Conservation (phyloP, 2,888 invertebrate genomes). For the Antheraea assamensis region DNA sequence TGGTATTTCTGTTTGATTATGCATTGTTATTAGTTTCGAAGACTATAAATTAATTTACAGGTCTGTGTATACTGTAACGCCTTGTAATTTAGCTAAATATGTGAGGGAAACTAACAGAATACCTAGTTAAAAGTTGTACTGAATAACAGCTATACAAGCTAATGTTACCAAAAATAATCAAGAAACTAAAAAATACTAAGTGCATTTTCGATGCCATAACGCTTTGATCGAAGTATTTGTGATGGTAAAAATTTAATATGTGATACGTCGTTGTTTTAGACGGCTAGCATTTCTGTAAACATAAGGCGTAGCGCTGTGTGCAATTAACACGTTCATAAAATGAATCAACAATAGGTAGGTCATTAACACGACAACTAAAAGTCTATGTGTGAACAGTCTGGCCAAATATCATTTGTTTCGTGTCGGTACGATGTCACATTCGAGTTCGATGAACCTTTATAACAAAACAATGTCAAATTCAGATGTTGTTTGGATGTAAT, state of each 20-base stretch:
- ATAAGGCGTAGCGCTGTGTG: background rate
- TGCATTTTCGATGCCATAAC: background rate
- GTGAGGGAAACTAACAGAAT: background rate
- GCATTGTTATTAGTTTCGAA: no score
- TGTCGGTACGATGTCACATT: background rate
- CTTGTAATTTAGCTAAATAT: background rate
- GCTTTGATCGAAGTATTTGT: background rate
- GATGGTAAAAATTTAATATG: background rate
- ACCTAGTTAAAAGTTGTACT: background rate
- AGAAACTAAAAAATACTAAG: background rate
- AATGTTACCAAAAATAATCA: background rate
- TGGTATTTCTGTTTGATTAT: no score
- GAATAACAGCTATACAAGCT: background rate
- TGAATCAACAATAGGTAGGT: background rate
- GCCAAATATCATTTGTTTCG: background rate
- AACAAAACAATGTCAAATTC: background rate
- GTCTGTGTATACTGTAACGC: background rate
- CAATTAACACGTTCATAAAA: conserved; percentile 2
- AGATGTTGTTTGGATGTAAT: background rate
- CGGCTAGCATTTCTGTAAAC: background rate
- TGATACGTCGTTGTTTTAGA: background rate
- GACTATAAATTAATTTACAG: background rate
- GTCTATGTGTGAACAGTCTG: background rate
- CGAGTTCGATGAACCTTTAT: conserved; percentile 1
- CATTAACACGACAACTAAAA: background rate